Base-by-base conservation (phyloP, 2,888 invertebrate species). In the Tetragonisca angustula region DNA sequence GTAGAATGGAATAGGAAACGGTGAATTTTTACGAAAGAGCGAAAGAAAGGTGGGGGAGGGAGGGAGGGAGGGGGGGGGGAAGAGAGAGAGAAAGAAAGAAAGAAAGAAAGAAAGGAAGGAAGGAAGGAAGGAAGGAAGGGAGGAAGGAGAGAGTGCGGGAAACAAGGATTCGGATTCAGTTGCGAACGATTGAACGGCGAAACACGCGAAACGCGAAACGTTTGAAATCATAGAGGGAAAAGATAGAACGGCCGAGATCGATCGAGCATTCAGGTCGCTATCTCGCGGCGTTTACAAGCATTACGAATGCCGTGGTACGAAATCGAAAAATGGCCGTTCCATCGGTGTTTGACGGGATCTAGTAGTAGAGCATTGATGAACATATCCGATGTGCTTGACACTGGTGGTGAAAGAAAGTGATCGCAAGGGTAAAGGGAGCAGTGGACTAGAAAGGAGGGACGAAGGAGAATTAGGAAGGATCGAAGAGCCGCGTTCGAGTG, bases 291-390 rank as follows among this genome's bases (percentile, higher is more conserved):
- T 81, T 86, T 79, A 62, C 27, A 65, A 43, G 79, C 65, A 89
- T 83, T 50, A 83, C 81, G 79, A 80, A 43, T 85, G 72, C 77
- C 84, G 89, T 83, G 86, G 80, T 77, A 79, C 75, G 69, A 85
- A 85, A 89, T 89, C 81, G 86, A 90, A 92, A 91, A 90, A 92
- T 92, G 92, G 92, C 90, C 87, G 92, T 86, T 74, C 87, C 81
- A 84, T 89, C 89, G 88, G 87, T 87, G 78, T 90, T 90, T 87
- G 88, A 91, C 90, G 90, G 84, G 82, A 83, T 83, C 73, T 87
- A 76, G 81, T 79, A 84, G 81, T 79, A 84, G 81, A 81, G 80
- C 83, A 78, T 73, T 72, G 73, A 81, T 61, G 56, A 59, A 75
- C 36, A 49, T 62, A 50, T 61, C 19, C 17, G 69, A 76, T 56